Evolutionary conservation across 2,888 invertebrate species (phyloP).

Genomic region (Cephus sareptanus): DNA sequence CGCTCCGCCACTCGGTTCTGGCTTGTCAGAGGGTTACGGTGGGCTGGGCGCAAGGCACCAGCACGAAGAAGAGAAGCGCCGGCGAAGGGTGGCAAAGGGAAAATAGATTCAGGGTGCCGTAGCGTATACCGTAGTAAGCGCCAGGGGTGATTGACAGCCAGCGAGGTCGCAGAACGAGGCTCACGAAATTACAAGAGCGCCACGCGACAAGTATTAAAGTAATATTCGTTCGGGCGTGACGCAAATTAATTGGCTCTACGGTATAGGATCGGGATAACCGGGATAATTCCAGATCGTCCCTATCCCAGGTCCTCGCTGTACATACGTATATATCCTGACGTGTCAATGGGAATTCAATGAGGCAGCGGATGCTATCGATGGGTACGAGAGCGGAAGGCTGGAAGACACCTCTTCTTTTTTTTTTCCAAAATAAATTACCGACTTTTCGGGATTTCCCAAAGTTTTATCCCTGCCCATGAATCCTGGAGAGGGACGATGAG

Average conservation of each 20-base stretch:
- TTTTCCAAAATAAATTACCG: neutral
- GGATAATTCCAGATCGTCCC: neutral
- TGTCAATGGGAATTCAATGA: neutral
- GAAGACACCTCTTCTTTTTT: neutral
- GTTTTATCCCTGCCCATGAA: neutral
- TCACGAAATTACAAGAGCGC: conserved; percentile 3
- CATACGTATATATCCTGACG: neutral
- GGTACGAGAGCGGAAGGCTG: neutral
- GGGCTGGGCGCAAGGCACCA: conserved; percentile 13
- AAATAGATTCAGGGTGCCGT: neutral
- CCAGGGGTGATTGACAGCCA: conserved; percentile 2
- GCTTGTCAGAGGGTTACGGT: conserved; percentile 25
- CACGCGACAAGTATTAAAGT: conserved; percentile 13
- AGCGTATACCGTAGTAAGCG: neutral
- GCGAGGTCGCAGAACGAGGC: neutral
- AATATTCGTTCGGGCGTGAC: conserved; percentile 12
- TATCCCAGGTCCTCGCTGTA: neutral
- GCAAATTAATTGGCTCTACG: conserved; percentile 12
- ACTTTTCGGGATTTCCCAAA: neutral
- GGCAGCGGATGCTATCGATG: neutral
- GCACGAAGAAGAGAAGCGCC: conserved; percentile 23
- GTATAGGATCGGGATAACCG: neutral
- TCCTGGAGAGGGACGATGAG: neutral
- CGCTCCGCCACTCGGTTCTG: conserved; percentile 1
- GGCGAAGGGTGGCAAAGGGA: conserved; percentile 15